Evolutionary conservation across 2,113 vertebrate genomes (phyloP).

Genomic region (Ondatra zibethicus): DNA sequence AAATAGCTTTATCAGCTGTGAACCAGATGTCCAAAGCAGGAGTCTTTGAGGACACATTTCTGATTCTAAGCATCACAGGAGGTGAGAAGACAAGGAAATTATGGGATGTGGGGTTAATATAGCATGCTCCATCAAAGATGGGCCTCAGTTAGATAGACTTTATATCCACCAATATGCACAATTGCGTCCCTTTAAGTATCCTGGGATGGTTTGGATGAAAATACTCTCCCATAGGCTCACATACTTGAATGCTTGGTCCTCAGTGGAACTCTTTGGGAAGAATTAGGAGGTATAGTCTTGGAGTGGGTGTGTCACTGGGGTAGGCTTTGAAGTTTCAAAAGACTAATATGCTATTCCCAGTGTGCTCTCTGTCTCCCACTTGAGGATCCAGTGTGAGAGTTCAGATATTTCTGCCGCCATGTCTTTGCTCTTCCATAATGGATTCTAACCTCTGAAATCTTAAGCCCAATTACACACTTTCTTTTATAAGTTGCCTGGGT

Average conservation of each 20-base stretch:
- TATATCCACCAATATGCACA: neutral
- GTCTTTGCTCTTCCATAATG: neutral
- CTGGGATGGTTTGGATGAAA: neutral
- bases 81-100: neutral
- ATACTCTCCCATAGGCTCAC: neutral
- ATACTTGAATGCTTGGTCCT: neutral
- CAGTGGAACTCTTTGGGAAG: neutral
- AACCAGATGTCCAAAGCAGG: neutral
- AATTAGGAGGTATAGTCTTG: neutral
- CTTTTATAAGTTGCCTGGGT: neutral
- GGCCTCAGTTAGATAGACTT: neutral
- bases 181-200: neutral
- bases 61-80: neutral
- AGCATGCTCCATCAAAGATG: too few species aligned
- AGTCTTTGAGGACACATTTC: neutral
- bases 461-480: neutral
- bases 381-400: neutral
- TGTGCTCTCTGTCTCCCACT: neutral
- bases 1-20: too few species aligned
- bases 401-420: neutral
- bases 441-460: neutral
- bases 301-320: neutral
- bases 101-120: accelerated
- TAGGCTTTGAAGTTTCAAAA: neutral
- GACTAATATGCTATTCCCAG: neutral